A percentile compares a stretch with the other conserved stretches of the same genome.
Conservation (phyloP, 1,140 invertebrate species). For the Drosophila tropicalis region DNA sequence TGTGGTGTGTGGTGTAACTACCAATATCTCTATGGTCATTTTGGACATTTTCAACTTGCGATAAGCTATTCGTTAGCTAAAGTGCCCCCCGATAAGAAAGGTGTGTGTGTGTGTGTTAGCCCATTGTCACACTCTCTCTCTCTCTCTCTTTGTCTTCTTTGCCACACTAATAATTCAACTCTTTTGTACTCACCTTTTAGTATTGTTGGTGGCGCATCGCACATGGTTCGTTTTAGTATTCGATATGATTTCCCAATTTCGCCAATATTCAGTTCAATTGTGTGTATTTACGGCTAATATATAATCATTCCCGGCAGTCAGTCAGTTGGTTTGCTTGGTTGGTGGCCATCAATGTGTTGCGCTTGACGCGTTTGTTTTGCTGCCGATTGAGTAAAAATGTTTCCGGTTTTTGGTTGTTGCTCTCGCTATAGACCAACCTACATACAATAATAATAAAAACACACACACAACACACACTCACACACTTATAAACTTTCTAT, state of each 20-base stretch:
- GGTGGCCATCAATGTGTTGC: constrained; percentile 51
- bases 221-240: constrained; percentile 32
- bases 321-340: constrained; percentile 46
- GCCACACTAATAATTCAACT: neutral
- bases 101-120: constrained; percentile 31
- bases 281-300: constrained; percentile 50
- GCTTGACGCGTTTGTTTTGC: constrained; percentile 26
- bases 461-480: constrained; percentile 20
- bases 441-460: constrained; percentile 28
- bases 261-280: constrained; percentile 30
- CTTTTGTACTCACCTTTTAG: constrained; percentile 1
- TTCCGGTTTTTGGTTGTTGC: constrained; percentile 38
- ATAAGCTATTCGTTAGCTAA: constrained; percentile 36
- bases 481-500: constrained; percentile 3
- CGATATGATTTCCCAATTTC: constrained; percentile 34
- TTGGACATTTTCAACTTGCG: constrained; percentile 41
- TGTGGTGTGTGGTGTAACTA: constrained; percentile 1
- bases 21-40: constrained; percentile 28
- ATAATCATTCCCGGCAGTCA: constrained; percentile 49
- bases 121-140: constrained; percentile 4
- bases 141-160: neutral
- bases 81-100: constrained; percentile 46
- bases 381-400: constrained; percentile 44
- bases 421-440: constrained; percentile 28
- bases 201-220: constrained; percentile 18